Base-by-base conservation (phyloP, 2,113 vertebrate genomes). In the Excalfactoria chinensis region DNA sequence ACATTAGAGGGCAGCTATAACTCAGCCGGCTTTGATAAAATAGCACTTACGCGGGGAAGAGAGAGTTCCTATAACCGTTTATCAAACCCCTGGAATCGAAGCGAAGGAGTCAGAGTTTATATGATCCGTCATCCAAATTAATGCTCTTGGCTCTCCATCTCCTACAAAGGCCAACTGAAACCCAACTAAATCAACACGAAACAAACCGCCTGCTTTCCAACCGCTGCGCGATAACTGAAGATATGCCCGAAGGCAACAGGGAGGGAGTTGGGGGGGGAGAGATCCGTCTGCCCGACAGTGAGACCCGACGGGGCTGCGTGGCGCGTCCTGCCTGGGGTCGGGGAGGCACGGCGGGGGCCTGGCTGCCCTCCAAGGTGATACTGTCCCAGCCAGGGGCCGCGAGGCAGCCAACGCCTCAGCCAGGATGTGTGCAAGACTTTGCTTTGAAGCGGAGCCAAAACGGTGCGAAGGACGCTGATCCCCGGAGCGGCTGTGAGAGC, bases 51-150 rank as follows among this genome's bases (percentile, higher is more conserved):
- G 9, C 26, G 5, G 90, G 86, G 93, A 94, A 95, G 89, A 96
- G 91, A 86, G 90, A 96, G 94, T 84, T 96, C 95, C 95, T 93
- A 91, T 95, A 89, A 94, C 91, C 83, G 49, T 97, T 97, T 95
- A 95, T 96, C 97, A 97, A 93, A 85, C 53, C 95, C 93, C 93
- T 93, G 95, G 93, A 96, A 96, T 85, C 86, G 93, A 93, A 96
- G 94, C 2, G 69, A 95, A 97, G 86, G 93, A 96, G 94, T 94
- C 92, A 93, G 89, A 74, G 92, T 96, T 94, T 94, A 94, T 91
- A 91, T 5, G 67, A 96, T 96, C 95, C 66, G 69, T 97, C 97
- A 96, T 95, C 95, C 93, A 93, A 96, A 97, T 93, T 90, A 94
- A 95, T 90, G 89, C 86, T 95, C 90, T 97, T 97, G 97, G 95